Percentiles rank a stretch among this genome's conserved stretches.
Evolutionary conservation across 2,888 invertebrate genomes (phyloP).

Genomic region (Eudasyphora cyanicolor): DNA sequence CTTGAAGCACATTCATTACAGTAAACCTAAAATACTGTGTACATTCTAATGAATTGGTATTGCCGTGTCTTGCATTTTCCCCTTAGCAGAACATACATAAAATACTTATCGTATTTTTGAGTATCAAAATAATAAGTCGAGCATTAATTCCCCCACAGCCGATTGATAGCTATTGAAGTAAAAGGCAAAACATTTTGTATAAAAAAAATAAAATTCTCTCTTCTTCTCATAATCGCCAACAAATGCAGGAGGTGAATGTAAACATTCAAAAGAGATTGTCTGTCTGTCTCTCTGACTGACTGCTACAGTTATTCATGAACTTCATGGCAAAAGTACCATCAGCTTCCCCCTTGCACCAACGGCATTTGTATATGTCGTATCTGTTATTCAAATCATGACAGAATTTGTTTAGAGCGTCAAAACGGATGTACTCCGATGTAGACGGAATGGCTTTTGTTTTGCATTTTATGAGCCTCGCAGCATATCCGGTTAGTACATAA

Average conservation of each 20-base stretch:
- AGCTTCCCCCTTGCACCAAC: too few relatives aligned
- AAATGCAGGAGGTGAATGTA: constrained; percentile 6
- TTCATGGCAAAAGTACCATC: too few relatives aligned
- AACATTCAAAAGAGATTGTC: background rate
- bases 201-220: background rate
- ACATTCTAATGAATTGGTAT: background rate
- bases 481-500: too few relatives aligned
- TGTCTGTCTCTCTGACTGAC: too few relatives aligned
- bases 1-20: background rate
- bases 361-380: too few relatives aligned
- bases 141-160: background rate
- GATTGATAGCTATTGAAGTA: background rate
- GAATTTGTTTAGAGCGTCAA: background rate
- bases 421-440: background rate
- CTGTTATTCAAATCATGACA: too few relatives aligned
- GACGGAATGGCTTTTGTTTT: background rate
- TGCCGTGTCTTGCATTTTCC: background rate
- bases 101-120: constrained; percentile 30
- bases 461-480: too few relatives aligned
- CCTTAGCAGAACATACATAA: constrained; percentile 18
- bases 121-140: constrained; percentile 23
- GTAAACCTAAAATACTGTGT: background rate
- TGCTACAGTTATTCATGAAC: too few relatives aligned
- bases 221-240: background rate
- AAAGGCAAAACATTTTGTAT: background rate